A percentile compares a stretch with the other conserved stretches of the same genome.
Evolutionary conservation across 2,888 invertebrate genomes (phyloP).

Genomic region (Macrosoma leucophasiata): DNA sequence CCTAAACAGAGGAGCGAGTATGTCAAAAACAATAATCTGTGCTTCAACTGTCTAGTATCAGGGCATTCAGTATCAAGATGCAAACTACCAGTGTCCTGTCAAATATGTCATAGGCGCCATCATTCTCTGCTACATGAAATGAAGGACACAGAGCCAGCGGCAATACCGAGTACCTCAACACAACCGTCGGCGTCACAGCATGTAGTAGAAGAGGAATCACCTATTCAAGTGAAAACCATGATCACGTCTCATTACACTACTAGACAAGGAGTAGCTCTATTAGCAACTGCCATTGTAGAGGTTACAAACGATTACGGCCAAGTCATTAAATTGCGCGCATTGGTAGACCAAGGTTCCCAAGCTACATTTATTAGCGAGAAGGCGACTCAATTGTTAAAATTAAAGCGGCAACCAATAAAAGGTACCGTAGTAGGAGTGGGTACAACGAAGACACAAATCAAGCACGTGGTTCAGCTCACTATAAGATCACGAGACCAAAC

Average conservation of each 20-base stretch:
- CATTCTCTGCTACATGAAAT: conserved; percentile 16
- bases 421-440: conserved; percentile 9
- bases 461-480: conserved; percentile 9
- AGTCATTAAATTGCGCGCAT: conserved; percentile 12
- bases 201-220: conserved; percentile 1
- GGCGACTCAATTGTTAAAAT: conserved; percentile 16
- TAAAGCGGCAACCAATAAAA: neutral
- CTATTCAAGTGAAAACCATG: conserved; percentile 8
- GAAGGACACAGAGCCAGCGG: conserved; percentile 4
- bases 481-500: conserved; percentile 2
- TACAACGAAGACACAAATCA: conserved; percentile 6
- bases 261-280: conserved; percentile 1
- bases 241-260: conserved; percentile 16
- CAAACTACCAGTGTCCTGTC: conserved; percentile 10
- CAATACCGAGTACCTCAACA: conserved; percentile 2
- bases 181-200: conserved; percentile 4
- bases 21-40: conserved; percentile 5
- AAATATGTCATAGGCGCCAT: conserved; percentile 12
- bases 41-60: conserved; percentile 12
- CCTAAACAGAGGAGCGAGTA: conserved; percentile 4
- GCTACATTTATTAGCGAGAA: conserved; percentile 19
- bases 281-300: conserved; percentile 3
- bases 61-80: conserved; percentile 11
- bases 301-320: conserved; percentile 2
- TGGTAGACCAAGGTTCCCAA: conserved; percentile 22